These are phyloP conservation scores for Pluvialis apricaria DNA, from an alignment of 2,113 vertebrate species.

Conservation along the genomic window DNA sequence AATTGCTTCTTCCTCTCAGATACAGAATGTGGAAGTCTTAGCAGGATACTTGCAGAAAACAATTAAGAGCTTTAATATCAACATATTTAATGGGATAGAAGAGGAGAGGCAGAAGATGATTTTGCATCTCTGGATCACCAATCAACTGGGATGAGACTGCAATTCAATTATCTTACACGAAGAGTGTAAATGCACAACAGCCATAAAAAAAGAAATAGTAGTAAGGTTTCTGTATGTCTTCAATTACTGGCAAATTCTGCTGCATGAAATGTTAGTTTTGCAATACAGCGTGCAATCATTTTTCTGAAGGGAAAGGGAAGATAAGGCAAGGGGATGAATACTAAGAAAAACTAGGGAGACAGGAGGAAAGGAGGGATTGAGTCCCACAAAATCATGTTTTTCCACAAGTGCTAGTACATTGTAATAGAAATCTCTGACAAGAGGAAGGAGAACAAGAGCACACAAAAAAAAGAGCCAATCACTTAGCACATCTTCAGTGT, in stretches of 20 bases:
- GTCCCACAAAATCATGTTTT: slow-evolving; percentile 7
- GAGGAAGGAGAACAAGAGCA: not conserved
- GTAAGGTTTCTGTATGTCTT: not conserved
- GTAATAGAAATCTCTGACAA: not conserved
- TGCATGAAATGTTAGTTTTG: not conserved
- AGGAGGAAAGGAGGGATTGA: not conserved
- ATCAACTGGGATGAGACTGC: not conserved
- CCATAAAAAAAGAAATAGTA: not conserved
- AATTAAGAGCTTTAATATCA: not conserved
- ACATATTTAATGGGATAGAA: not conserved
- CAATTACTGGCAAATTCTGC: not conserved
- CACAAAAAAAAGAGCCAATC: not conserved
- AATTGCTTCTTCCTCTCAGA: not conserved
- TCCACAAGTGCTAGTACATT: not conserved
- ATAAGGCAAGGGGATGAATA: not conserved
- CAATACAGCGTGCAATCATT: not conserved
- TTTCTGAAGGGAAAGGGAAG: not conserved
- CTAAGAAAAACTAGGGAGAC: not conserved
- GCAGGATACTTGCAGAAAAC: not conserved
- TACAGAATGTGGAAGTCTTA: not conserved
- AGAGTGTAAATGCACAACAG: not conserved
- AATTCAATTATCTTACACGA: not conserved
- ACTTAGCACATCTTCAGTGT: not conserved
- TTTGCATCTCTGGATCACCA: not conserved
- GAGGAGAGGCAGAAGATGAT: not conserved